phyloP scores from a whole-genome alignment of 2,888 invertebrate genomes.

The Drosophila anomelani region DNA sequence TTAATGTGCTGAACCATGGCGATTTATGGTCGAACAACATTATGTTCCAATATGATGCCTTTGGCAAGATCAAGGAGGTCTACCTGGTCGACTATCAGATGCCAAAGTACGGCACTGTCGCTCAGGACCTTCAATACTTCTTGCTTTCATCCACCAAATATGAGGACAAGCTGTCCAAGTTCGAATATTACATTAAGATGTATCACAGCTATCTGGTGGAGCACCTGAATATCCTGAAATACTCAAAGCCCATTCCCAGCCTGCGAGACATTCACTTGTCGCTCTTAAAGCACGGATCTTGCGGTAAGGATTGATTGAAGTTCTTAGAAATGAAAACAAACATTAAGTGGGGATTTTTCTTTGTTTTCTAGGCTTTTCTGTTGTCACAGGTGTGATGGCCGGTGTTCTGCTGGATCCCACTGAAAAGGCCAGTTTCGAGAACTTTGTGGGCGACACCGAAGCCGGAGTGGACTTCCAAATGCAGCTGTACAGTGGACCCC shows the following conservation, averaged over 20 bases:
- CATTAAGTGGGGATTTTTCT: too few species aligned
- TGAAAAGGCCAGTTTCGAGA: slow-evolving; percentile 68
- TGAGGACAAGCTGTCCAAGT: slow-evolving; percentile 76
- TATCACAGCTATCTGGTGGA: slow-evolving; percentile 77
- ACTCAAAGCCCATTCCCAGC: slow-evolving; percentile 70
- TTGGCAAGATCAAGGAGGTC: slow-evolving; percentile 70
- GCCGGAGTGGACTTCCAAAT: slow-evolving; percentile 64
- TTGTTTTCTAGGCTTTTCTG: slow-evolving; percentile 54
- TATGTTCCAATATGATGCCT: slow-evolving; percentile 75
- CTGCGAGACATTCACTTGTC: slow-evolving; percentile 72
- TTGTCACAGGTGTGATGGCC: slow-evolving; percentile 69
- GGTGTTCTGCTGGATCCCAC: slow-evolving; percentile 74
- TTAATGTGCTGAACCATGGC: slow-evolving; percentile 77
- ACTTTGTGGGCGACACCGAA: slow-evolving; percentile 53
- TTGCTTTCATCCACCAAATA: slow-evolving; percentile 76
- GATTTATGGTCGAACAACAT: slow-evolving; percentile 80
- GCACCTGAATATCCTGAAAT: slow-evolving; percentile 74
- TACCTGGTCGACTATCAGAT: slow-evolving; percentile 81
- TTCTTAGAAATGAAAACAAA: too few species aligned
- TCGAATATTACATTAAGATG: slow-evolving; percentile 79
- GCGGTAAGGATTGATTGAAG: slow-evolving; percentile 58
- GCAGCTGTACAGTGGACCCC: slow-evolving; percentile 67
- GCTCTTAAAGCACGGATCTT: slow-evolving; percentile 70
- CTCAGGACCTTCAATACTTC: slow-evolving; percentile 80
- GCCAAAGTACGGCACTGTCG: slow-evolving; percentile 72